A percentile compares a stretch with the other conserved stretches of the same genome.
phyloP scores from a whole-genome alignment of 2,797 vertebrate species.

The Sebastes jordani region DNA sequence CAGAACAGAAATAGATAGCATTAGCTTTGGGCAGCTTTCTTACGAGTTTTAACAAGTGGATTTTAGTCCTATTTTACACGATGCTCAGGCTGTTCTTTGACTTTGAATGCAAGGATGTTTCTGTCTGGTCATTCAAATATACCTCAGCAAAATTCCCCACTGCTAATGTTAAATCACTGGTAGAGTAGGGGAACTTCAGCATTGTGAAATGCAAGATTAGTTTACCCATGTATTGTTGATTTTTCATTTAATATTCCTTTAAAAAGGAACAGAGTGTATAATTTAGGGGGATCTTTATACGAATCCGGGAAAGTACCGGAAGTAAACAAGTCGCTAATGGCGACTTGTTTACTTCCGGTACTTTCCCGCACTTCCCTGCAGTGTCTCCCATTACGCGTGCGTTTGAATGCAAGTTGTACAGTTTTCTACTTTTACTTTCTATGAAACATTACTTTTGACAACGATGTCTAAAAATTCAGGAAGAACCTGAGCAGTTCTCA shows the following conservation, averaged over 20 bases:
- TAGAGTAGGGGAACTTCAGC: not conserved
- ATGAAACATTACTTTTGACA: no score
- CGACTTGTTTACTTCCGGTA: no score
- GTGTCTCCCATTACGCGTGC: no score
- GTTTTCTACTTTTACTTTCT: no score
- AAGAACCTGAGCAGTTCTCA: no score
- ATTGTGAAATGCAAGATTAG: no score
- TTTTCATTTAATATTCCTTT: not conserved
- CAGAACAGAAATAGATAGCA: slow-evolving; percentile 8
- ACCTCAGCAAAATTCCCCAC: not conserved
- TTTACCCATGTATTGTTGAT: not conserved
- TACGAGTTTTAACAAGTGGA: not conserved
- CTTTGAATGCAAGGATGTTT: not conserved
- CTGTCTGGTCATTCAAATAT: not conserved
- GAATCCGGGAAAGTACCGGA: no score
- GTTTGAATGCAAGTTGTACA: no score
- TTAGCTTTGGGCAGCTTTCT: slow-evolving; percentile 11
- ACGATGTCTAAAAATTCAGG: no score
- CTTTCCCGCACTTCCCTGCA: no score
- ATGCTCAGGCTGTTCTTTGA: not conserved
- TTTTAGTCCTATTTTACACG: not conserved
- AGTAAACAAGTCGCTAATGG: no score
- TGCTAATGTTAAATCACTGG: not conserved
- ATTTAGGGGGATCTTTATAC: not conserved
- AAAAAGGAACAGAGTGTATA: not conserved